Percentiles rank a stretch among this genome's conserved stretches.
Conservation (phyloP, 2,888 invertebrate genomes). For the Coelogynopora nodosa region DNA sequence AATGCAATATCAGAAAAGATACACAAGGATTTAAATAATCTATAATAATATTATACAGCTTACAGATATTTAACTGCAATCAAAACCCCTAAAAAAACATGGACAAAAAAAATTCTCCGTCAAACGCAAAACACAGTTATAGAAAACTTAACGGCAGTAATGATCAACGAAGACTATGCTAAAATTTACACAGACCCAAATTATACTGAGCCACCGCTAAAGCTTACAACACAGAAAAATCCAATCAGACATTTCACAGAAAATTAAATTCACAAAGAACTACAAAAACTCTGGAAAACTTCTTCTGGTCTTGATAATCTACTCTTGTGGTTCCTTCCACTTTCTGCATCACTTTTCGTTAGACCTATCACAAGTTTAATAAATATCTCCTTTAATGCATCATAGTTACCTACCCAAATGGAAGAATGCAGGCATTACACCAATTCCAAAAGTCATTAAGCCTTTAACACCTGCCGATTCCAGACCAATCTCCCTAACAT, state of each 20-base stretch:
- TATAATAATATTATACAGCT: neutral
- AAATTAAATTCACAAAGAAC: neutral
- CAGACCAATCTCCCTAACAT: constrained; percentile 14
- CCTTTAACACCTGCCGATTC: neutral
- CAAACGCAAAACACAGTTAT: neutral
- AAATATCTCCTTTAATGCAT: neutral
- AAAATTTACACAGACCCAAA: neutral
- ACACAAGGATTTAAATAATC: too few species aligned
- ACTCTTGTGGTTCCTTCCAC: too few species aligned
- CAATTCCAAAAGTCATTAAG: neutral
- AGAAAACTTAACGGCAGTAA: neutral
- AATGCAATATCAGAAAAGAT: neutral
- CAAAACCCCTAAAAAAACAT: neutral
- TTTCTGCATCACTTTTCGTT: neutral
- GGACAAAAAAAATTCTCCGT: neutral
- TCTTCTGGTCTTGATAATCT: too few species aligned
- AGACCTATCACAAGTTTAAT: neutral
- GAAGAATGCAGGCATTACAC: neutral
- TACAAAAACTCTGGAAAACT: neutral
- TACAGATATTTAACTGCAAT: neutral
- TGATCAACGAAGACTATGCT: neutral
- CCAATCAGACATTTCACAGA: neutral
- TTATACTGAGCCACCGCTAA: neutral
- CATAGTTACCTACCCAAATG: neutral
- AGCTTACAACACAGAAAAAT: neutral